Conservation (phyloP, 2,888 invertebrate species). For the Apodemia hepburni region DNA sequence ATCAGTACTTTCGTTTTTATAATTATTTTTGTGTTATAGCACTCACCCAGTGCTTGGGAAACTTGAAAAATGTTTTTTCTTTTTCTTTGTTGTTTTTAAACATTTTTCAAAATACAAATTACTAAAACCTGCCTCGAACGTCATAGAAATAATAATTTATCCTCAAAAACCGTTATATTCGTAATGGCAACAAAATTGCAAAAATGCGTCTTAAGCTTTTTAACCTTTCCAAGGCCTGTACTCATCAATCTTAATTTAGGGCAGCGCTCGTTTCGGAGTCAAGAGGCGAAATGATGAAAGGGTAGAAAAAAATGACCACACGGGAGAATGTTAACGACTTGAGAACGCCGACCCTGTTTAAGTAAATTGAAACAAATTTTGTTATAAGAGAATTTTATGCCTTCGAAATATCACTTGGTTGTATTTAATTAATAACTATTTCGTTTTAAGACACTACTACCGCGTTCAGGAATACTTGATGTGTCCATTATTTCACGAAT, state of each 20-base stretch:
- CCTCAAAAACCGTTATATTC: constrained; percentile 1
- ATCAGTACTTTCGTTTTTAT: too few relatives aligned
- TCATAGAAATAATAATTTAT: constrained; percentile 19
- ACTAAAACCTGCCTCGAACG: constrained; percentile 1
- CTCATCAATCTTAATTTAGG: constrained; percentile 27
- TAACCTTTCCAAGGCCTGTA: constrained; percentile 15
- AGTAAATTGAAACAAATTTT: constrained; percentile 9
- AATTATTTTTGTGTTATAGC: too few relatives aligned
- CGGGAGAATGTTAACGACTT: constrained; percentile 13
- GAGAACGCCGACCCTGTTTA: constrained; percentile 6
- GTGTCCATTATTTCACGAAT: too few relatives aligned
- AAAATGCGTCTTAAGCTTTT: constrained; percentile 18
- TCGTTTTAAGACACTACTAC: background rate
- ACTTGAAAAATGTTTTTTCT: too few relatives aligned
- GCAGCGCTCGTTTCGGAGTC: constrained; percentile 18
- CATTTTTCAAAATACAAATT: background rate
- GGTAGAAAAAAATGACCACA: constrained; percentile 20
- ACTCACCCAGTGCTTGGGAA: too few relatives aligned
- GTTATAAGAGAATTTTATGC: constrained; percentile 10
- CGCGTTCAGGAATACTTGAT: too few relatives aligned
- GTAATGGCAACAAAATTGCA: constrained; percentile 20
- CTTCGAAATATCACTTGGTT: constrained; percentile 1
- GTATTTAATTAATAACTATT: constrained; percentile 8
- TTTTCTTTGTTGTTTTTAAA: too few relatives aligned
- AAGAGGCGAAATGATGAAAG: constrained; percentile 19